Percentiles rank a stretch among this genome's conserved stretches.
These are phyloP conservation scores for Amphiura filiformis DNA, from an alignment of 35 echinoderm and acorn worm genomes.

Conservation along the genomic window DNA sequence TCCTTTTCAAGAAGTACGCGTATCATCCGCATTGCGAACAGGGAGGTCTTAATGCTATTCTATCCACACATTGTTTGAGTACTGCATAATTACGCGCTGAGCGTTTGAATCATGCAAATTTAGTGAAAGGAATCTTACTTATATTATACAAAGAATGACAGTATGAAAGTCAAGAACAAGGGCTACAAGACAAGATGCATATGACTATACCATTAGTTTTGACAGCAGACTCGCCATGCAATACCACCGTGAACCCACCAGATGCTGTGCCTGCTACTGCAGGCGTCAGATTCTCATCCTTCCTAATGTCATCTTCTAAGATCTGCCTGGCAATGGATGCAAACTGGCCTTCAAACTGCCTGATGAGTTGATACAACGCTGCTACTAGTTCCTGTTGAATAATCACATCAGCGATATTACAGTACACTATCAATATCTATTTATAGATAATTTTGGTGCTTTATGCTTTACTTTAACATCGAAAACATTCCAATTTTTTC, in stretches of 20 bases:
- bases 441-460: not conserved
- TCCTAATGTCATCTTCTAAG: slow-evolving; percentile 67
- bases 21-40: too few relatives aligned
- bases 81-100: too few relatives aligned
- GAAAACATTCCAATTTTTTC: too few relatives aligned
- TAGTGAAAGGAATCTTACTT: too few relatives aligned
- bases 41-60: too few relatives aligned
- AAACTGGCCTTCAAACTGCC: slow-evolving; percentile 92
- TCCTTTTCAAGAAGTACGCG: too few relatives aligned
- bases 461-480: too few relatives aligned
- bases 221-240: slow-evolving; percentile 46
- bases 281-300: slow-evolving; percentile 34
- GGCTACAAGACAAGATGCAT: slow-evolving; percentile 41
- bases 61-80: too few relatives aligned
- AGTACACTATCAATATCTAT: not conserved
- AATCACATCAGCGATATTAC: not conserved
- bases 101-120: too few relatives aligned
- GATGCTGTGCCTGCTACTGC: slow-evolving; percentile 33
- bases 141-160: too few relatives aligned
- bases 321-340: slow-evolving; percentile 75
- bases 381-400: slow-evolving; percentile 80
- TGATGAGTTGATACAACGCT: slow-evolving; percentile 83
- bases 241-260: slow-evolving; percentile 91
- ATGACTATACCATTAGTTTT: slow-evolving; percentile 76
- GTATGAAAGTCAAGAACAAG: too few relatives aligned